phyloP scores from a whole-genome alignment of 2,113 vertebrate species.

The Catagonus wagneri region DNA sequence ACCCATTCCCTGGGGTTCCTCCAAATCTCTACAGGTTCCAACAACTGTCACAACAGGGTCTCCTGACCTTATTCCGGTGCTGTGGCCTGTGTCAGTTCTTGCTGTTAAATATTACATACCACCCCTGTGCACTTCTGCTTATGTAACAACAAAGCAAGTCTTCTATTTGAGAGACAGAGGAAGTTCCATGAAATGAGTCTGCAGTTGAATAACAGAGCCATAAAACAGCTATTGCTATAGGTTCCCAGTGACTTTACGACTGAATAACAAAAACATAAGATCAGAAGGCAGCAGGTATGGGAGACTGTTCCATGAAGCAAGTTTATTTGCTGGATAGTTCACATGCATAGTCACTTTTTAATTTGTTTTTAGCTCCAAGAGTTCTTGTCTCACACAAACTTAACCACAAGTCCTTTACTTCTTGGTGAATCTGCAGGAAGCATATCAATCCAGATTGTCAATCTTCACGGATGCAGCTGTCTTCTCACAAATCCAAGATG shows the following conservation, averaged over 20 bases:
- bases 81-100: neutral
- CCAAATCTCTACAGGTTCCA: too few relatives aligned
- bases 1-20: neutral
- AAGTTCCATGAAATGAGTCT: neutral
- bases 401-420: neutral
- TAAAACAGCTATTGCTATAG: rapidly evolving
- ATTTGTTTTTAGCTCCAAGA: neutral
- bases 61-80: neutral
- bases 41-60: neutral
- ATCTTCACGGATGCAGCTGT: slow-evolving; percentile 38
- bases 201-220: neutral
- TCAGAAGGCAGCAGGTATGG: neutral
- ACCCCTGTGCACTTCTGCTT: neutral
- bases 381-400: neutral
- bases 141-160: neutral
- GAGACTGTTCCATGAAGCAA: neutral
- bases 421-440: neutral
- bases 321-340: neutral
- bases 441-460: slow-evolving; percentile 62
- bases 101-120: neutral
- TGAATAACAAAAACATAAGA: neutral
- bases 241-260: neutral
- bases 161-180: neutral
- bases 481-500: slow-evolving; percentile 77
- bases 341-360: neutral